Evolutionary conservation across 2,113 vertebrate species (phyloP).

Genomic region (Oenanthe melanoleuca): DNA sequence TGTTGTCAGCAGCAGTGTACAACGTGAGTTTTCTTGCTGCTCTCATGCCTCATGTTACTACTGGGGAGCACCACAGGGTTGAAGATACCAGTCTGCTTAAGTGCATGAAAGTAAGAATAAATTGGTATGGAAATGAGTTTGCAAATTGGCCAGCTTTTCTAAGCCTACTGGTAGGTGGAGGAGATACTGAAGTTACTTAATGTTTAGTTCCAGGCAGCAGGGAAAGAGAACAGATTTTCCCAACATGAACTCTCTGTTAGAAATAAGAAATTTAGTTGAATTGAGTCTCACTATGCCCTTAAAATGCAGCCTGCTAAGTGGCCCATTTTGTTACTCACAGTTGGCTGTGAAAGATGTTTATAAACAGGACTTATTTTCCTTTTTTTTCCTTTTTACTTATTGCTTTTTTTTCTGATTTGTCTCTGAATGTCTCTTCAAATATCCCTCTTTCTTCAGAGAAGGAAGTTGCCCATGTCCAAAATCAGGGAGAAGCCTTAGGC

Average conservation of each 20-base stretch:
- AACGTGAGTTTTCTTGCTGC: background rate
- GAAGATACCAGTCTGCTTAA: background rate
- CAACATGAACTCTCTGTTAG: background rate
- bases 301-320: background rate
- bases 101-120: background rate
- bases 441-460: background rate
- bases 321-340: background rate
- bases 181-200: background rate
- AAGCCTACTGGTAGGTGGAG: background rate
- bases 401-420: background rate
- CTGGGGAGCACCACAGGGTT: background rate
- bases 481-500: background rate
- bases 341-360: background rate
- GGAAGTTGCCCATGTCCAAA: background rate
- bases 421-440: background rate
- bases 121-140: background rate
- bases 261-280: background rate
- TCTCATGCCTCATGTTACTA: accelerated
- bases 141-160: background rate
- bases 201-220: background rate
- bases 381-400: too few species aligned
- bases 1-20: background rate
- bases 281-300: background rate
- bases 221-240: background rate
- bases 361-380: accelerated